Conservation (phyloP, 2,797 vertebrate species). For the Melanotaenia pygmaea region DNA sequence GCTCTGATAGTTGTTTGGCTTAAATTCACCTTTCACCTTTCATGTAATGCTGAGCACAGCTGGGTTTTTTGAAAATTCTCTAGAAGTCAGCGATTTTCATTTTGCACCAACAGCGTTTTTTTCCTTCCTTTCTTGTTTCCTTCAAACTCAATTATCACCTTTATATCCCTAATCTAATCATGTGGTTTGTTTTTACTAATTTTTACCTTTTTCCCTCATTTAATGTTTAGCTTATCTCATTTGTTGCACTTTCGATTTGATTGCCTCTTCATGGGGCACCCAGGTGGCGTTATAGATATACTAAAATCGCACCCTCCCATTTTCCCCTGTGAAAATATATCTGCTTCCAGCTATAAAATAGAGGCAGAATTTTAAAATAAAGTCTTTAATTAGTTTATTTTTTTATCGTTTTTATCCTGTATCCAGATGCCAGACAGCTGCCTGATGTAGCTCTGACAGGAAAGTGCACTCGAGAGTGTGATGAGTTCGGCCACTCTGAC, state of each 20-base stretch:
- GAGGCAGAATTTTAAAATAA: background rate
- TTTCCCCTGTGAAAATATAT: background rate
- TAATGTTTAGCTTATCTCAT: slow-evolving; percentile 3
- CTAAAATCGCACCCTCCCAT: background rate
- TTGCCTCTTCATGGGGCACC: background rate
- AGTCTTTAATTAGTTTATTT: background rate
- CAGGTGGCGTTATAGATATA: background rate
- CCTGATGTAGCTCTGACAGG: slow-evolving; percentile 96
- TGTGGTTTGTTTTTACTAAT: background rate
- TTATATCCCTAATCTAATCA: slow-evolving; percentile 20
- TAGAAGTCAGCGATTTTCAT: slow-evolving; percentile 58
- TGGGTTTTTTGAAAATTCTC: slow-evolving; percentile 3
- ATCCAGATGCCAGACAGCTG: slow-evolving; percentile 93
- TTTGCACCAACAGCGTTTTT: slow-evolving; percentile 54
- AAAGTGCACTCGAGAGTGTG: slow-evolving; percentile 94
- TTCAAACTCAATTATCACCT: slow-evolving; percentile 7
- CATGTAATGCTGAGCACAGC: slow-evolving; percentile 35
- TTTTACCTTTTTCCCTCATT: slow-evolving; percentile 13
- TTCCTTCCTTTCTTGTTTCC: slow-evolving; percentile 12
- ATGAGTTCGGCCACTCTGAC: slow-evolving; percentile 96
- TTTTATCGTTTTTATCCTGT: slow-evolving; percentile 5
- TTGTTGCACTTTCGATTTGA: slow-evolving; percentile 11
- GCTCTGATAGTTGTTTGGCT: slow-evolving; percentile 17
- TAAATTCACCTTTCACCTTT: slow-evolving; percentile 60
- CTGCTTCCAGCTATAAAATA: background rate